A percentile compares a stretch with the other conserved stretches of the same genome.
These are phyloP conservation scores for Eulacestoma nigropectus DNA, from an alignment of 2,113 vertebrate genomes.

Conservation along the genomic window DNA sequence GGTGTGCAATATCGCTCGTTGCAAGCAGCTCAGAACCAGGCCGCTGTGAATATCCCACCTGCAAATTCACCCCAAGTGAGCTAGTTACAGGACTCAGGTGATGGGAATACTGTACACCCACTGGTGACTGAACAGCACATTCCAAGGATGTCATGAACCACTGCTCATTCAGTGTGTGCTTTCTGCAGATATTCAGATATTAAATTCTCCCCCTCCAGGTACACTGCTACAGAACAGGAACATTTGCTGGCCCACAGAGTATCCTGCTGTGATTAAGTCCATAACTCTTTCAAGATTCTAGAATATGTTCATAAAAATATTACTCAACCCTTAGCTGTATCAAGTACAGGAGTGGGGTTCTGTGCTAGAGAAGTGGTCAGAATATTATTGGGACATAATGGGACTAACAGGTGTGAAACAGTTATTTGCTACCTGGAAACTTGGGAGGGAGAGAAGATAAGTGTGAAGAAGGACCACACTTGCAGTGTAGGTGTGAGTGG, in stretches of 20 bases:
- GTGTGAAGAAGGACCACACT: not conserved
- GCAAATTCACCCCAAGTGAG: not conserved
- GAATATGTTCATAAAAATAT: not conserved
- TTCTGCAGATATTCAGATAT: not conserved
- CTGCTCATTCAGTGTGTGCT: not conserved
- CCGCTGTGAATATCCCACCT: not conserved
- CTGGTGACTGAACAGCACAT: not conserved
- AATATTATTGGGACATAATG: not conserved
- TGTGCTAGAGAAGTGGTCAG: not conserved
- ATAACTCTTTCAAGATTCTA: constrained; percentile 1
- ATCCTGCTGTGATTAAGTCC: not conserved
- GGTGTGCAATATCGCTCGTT: not conserved
- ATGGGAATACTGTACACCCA: not conserved
- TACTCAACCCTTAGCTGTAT: not conserved
- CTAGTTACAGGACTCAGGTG: not conserved
- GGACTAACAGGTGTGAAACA: not conserved
- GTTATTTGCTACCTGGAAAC: not conserved
- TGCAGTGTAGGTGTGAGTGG: not conserved
- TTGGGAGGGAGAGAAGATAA: not conserved
- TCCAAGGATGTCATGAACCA: not conserved
- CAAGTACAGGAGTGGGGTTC: not conserved
- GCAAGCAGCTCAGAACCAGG: not conserved
- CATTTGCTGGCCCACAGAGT: not conserved
- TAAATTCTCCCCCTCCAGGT: not conserved
- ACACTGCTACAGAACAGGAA: not conserved